Conservation (phyloP, 2,113 vertebrate species). For the Bujurquina vittata region DNA sequence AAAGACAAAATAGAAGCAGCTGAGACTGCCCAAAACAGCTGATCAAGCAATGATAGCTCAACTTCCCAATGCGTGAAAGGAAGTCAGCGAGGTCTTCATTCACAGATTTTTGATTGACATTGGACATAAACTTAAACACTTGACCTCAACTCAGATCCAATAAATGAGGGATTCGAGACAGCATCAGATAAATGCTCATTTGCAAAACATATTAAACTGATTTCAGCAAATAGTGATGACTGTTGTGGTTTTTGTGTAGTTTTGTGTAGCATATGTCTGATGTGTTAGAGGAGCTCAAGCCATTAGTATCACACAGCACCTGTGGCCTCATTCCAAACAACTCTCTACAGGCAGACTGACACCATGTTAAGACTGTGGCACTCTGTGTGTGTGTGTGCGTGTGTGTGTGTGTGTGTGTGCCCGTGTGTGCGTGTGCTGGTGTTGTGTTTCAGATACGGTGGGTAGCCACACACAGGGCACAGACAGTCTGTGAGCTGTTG, state of each 20-base stretch:
- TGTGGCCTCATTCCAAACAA: conserved; percentile 71
- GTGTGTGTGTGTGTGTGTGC: conserved; percentile 14
- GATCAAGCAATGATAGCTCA: conserved; percentile 70
- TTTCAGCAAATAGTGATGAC: background rate
- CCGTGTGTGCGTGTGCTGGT: background rate
- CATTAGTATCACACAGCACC: conserved; percentile 56
- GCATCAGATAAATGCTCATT: background rate
- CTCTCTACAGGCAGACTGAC: conserved; percentile 62
- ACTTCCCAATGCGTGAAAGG: conserved; percentile 28
- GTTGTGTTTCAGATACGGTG: conserved; percentile 68
- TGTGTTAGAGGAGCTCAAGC: conserved; percentile 26
- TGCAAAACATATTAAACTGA: background rate
- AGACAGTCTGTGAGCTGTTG: conserved; percentile 51
- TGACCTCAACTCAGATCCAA: background rate
- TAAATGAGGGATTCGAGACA: background rate
- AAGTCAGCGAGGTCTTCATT: conserved; percentile 43
- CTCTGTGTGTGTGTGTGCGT: conserved; percentile 35
- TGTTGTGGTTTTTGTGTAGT: background rate
- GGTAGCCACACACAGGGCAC: conserved; percentile 55
- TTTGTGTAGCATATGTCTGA: conserved; percentile 10
- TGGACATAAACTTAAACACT: conserved; percentile 36
- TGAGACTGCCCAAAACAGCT: conserved; percentile 76
- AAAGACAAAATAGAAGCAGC: conserved; percentile 70
- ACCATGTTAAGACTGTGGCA: conserved; percentile 55
- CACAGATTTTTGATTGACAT: conserved; percentile 39